Base-by-base conservation (phyloP, 1,140 invertebrate genomes). In the Parapsyche elsis region DNA sequence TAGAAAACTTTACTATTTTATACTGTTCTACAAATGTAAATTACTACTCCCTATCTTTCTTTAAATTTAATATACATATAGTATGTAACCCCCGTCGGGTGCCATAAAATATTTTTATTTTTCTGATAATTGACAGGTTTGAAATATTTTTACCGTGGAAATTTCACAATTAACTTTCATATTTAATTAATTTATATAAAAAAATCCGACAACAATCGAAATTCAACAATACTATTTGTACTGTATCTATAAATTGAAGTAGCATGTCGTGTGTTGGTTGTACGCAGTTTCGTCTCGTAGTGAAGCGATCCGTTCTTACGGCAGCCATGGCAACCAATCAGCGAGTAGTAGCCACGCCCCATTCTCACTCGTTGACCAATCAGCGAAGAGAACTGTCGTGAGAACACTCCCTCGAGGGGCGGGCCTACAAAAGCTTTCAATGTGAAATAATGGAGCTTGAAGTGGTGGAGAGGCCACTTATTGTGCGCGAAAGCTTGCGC, bases 221-320 rank as follows among this genome's bases (percentile, higher is more conserved):
- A n/a, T n/a, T n/a, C n/a, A 53, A 10, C 10, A 38, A 38, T 38
- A 38, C 7, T 38, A 1, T 7, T 38, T 7, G 30, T 38, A 4
- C 30, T 38, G 30, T 53, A 12, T 16, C 10, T 53, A 53, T 53
- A 53, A 53, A 53, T 53, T 14, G 16, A 5, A 53, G 49, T 53
- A 53, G 30, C 30, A 38, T 38, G 30, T 53, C 49, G 49, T 53
- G 49, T 53, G 49, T 12, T 14, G 1, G 16, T 14, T 53, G 10
- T 16, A 12, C 49, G 49, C 16, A 12, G 64, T 30, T 67, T 12
- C 64, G 64, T 67, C 64, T 67, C 64, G 64, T 67, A 67, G 64
- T 67, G 21, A 26, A 26, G 24, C 64, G 64, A 67, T 67, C 21
- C 24, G 9, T 24, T 67, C 9, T 67, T 26, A 10, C 4, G 19